phyloP scores from a whole-genome alignment of 2,888 invertebrate species.

The Chloroclysta siterata region DNA sequence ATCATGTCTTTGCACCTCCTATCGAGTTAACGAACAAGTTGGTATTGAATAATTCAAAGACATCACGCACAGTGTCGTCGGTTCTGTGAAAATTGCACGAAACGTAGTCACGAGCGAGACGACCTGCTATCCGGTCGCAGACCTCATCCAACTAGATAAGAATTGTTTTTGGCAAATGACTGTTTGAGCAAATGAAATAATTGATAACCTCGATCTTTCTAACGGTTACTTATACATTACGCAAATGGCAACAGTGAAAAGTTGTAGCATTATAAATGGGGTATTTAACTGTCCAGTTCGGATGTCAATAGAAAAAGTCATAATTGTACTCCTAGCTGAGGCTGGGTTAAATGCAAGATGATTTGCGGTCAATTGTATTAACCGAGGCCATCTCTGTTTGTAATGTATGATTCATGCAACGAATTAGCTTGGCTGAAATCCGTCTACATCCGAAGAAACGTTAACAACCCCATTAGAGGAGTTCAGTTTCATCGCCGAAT shows the following conservation, averaged over 20 bases:
- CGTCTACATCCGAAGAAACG: conserved; percentile 33
- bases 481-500: conserved; percentile 43
- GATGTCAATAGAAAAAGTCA: not conserved
- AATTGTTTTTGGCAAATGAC: conserved; percentile 34
- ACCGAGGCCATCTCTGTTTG: conserved; percentile 57
- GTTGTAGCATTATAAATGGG: conserved; percentile 15
- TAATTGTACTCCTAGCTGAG: conserved; percentile 15
- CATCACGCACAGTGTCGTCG: conserved; percentile 40
- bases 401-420: conserved; percentile 64
- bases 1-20: conserved; percentile 29
- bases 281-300: conserved; percentile 6
- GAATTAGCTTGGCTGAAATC: conserved; percentile 47
- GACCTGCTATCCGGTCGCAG: conserved; percentile 43
- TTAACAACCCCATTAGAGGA: conserved; percentile 36
- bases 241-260: conserved; percentile 18
- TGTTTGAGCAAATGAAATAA: conserved; percentile 12
- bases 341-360: conserved; percentile 37
- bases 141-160: conserved; percentile 55
- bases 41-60: conserved; percentile 40
- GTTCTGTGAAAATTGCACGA: conserved; percentile 52
- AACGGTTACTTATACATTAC: conserved; percentile 24
- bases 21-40: conserved; percentile 21
- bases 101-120: conserved; percentile 44
- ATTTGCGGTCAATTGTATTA: conserved; percentile 58
- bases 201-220: conserved; percentile 30